phyloP scores from a whole-genome alignment of 2,888 invertebrate species.

The Drosophila lutescens region DNA sequence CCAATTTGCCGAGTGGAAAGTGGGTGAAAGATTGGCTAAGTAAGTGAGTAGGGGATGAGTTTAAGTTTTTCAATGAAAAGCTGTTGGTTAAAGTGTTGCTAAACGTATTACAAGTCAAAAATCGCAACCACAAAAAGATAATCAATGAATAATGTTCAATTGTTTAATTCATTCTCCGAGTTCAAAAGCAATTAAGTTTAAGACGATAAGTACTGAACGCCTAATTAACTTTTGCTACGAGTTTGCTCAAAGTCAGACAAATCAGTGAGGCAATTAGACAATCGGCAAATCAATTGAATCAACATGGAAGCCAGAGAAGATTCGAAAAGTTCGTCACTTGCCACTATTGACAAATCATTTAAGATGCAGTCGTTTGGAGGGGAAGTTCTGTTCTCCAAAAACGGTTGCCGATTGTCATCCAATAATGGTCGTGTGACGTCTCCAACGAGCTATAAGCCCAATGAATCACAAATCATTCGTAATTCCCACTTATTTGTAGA shows the following conservation, averaged over 20 bases:
- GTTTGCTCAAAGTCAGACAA: slow-evolving; percentile 2
- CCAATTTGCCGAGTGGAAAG: slow-evolving; percentile 13
- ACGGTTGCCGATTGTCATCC: slow-evolving; percentile 30
- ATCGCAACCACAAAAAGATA: background rate
- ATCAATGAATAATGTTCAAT: background rate
- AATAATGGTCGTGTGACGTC: slow-evolving; percentile 30
- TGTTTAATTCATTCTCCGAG: background rate
- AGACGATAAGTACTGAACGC: background rate
- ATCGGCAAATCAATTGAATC: slow-evolving; percentile 39
- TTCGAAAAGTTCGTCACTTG: slow-evolving; percentile 24
- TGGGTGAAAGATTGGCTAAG: background rate
- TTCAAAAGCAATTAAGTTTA: no score
- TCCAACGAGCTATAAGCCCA: background rate
- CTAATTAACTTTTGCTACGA: slow-evolving; percentile 1
- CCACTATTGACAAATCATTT: slow-evolving; percentile 9
- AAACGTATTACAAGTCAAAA: background rate
- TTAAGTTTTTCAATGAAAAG: background rate
- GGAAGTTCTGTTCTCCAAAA: slow-evolving; percentile 18
- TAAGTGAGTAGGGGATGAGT: background rate
- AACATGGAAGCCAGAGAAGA: slow-evolving; percentile 14
- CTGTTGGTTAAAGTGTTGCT: background rate
- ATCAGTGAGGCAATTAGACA: slow-evolving; percentile 31
- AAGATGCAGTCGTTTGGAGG: slow-evolving; percentile 11
- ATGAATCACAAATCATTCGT: slow-evolving; percentile 23
- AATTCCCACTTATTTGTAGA: background rate